Base-by-base conservation (phyloP, 1,140 invertebrate species). In the Sminthurinus signatus region DNA sequence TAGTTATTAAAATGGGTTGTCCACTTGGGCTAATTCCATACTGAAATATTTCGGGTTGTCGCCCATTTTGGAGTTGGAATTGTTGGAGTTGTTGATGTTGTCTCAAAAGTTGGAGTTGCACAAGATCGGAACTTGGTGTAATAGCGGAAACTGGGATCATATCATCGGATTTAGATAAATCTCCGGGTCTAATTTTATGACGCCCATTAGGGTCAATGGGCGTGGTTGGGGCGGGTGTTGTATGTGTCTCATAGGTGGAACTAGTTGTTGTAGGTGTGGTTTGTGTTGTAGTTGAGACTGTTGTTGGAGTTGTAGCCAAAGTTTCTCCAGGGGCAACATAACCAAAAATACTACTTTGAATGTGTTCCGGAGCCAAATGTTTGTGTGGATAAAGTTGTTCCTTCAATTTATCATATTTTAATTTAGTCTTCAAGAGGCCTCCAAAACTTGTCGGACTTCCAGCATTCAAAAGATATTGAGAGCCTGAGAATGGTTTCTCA, bases 101-200 rank as follows among this genome's bases (percentile, higher is more conserved):
- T 14, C 2, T 8, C 29, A 54, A 25, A 2, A 54, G 48, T 2
- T 25, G 2, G 29, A 31, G 29, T 19, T 56, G 28, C 5, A 59
- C 25, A n/a, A n/a, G n/a, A n/a, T n/a, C n/a, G 5, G 14, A 19
- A 8, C 46, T 28, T 21, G 64, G 64, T 2, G 64, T 61, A 25
- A 65, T 60, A n/a, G 64, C 8, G 12, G 39, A 21, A 4, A 65
- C 4, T 10, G 58, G 58, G 10, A 46, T 65, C 59, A 52, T 69
- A 21, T 46, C 60, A 21, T 69, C 57, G 21, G 56, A 25, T 27
- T 66, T 69, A 1, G 60, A 62, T 19, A 72, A 28, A 52, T 72
- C 70, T 21, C 70, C 70, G 1, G 65, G 64, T 2, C 64, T 46
- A 23, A 72, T 67, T 67, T 64, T 69, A 60, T 67, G 65, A 21